Base-by-base conservation (phyloP, 35 echinoderm and acorn worm genomes). In the Holothuria glaberrima region DNA sequence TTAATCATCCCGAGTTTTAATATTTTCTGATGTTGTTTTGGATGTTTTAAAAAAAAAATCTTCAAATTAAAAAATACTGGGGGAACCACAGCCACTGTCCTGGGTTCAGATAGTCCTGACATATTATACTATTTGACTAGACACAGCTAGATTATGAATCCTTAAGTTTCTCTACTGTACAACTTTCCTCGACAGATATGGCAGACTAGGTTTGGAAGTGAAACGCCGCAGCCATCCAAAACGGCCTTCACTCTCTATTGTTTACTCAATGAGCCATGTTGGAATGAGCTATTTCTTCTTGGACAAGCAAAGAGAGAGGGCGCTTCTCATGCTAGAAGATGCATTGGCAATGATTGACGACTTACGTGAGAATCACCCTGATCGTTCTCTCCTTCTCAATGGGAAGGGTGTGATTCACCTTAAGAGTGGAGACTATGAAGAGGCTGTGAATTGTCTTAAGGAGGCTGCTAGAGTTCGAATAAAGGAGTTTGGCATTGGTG, bases 361-460 rank as follows among this genome's bases (percentile, higher is more conserved):
- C 79, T 33, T 83, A 24, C 57, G 58, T 26, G 28, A 50, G n/a
- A 83, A 59, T 61, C 79, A 83, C 25, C 46, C 79, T 20, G 79
- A 83, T 50, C 48, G 79, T 19, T 83, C 79, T 13, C 79, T 83
- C 9, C 79, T 83, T 19, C 79, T 83, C n/a, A 83, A 83, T 20
- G 58, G 79, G 27, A 83, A 83, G 30, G 79, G 79, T 7, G 30
- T 33, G 6, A 83, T 83, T 22, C 58, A 83, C 56, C 79, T 83
- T 25, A 61, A 26, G 24, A 24, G 9, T 57, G 52, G 52, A 20
- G 52, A 83, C n/a, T 83, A 83, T 34, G 0, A 30, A 9, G 52
- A 59, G 79, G 79, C 79, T 0, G 52, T 24, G 48, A 30, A 61
- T 12, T 19, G 48, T 19, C 30, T 83, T 9, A 17, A 61, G 21